Base-by-base conservation (phyloP, 2,113 vertebrate species). In the Cyrtonyx montezumae region DNA sequence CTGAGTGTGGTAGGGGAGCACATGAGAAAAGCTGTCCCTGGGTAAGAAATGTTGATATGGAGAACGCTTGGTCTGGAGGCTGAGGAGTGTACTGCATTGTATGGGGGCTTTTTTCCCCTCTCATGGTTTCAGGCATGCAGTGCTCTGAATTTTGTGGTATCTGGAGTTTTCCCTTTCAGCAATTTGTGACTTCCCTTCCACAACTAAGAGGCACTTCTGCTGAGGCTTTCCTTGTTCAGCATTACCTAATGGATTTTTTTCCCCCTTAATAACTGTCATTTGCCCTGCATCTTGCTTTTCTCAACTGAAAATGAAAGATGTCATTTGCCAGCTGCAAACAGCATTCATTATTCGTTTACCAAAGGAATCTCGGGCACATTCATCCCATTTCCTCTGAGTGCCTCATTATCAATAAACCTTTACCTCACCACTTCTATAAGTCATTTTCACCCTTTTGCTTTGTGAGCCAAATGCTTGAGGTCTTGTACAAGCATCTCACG, bases 331-430 rank as follows among this genome's bases (percentile, higher is more conserved):
- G 30, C 77, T 88, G n/a, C 3, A 6, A 92, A 79, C 45, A n/a
- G 20, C 36, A 17, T 76, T 81, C 55, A 8, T 84, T 75, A 28
- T 68, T 88, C 43, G 22, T 84, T 81, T 84, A 48, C 45, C 28
- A 73, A n/a, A 84, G 69, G 83, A 81, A 75, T 65, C 62, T 68
- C 26, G 46, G n/a, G 66, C 58, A 73, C 65, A 45, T 84, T 61
- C 66, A 94, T 84, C 49, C 58, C 42, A 58, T 84, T 93, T 95
- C 81, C 86, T 93, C 40, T 66, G 51, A 32, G 28, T 84, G 70
- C 59, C 88, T 93, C 78, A 61, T 94, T 93, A 87, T 95, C 92
- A 91, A 73, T 53, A 87, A 89, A 81, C 84, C 49, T 91, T 88
- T 73, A 69, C 74, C 74, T 88, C 3, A 3, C 66, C 71, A 62